Percentiles rank a stretch among this genome's conserved stretches.
Conservation (phyloP, 2,888 invertebrate species). For the Hyppa rectilinea region DNA sequence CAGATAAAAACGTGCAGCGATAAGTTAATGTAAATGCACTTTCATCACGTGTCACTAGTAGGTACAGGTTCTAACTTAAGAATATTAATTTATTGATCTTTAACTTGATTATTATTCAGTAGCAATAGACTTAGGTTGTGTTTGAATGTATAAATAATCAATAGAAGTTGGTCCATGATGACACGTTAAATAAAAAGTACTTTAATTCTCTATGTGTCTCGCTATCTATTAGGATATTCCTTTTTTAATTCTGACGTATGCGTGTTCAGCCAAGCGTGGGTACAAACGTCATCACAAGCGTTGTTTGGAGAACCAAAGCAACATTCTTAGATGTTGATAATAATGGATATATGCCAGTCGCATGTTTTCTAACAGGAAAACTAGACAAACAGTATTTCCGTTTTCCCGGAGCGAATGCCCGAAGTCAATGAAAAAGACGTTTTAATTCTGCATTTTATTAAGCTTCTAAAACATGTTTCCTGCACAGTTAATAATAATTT, state of each 20-base stretch:
- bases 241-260: neutral
- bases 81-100: conserved; percentile 50
- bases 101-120: conserved; percentile 19
- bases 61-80: conserved; percentile 38
- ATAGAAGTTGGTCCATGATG: neutral
- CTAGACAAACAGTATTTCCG: conserved; percentile 27
- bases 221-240: neutral
- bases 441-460: conserved; percentile 15
- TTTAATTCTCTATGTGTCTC: neutral
- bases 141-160: neutral
- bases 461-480: conserved; percentile 9
- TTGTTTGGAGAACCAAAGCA: conserved; percentile 1
- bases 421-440: conserved; percentile 25
- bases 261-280: neutral
- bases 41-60: conserved; percentile 63
- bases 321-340: conserved; percentile 6
- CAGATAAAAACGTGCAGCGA: conserved; percentile 62
- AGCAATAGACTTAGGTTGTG: neutral
- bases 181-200: neutral
- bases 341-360: conserved; percentile 33
- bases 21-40: conserved; percentile 72
- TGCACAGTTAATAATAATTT: neutral
- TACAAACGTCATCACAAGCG: conserved; percentile 7
- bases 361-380: conserved; percentile 38
- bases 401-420: conserved; percentile 46